A percentile compares a stretch with the other conserved stretches of the same genome.
Evolutionary conservation across 2,797 vertebrate species (phyloP).

Genomic region (Ficedula albicollis): DNA sequence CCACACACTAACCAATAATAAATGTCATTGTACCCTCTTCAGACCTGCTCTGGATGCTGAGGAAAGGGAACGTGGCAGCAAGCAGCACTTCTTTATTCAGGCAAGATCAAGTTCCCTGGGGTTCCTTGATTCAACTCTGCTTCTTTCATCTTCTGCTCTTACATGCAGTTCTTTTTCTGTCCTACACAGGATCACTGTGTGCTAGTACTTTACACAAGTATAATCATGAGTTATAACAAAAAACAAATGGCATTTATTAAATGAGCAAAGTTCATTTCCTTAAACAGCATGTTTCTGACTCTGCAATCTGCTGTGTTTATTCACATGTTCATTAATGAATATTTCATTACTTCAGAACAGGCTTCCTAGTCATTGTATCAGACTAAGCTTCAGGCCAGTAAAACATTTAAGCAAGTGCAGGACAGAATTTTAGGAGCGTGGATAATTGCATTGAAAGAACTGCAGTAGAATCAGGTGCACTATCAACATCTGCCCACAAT

Average conservation of each 20-base stretch:
- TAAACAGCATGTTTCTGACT: neutral
- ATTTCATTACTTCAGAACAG: slow-evolving; percentile 4
- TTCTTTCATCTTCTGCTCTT: neutral
- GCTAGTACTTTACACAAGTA: neutral
- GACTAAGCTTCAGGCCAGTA: neutral
- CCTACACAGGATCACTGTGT: neutral
- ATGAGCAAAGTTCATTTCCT: slow-evolving; percentile 30
- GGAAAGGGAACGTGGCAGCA: slow-evolving; percentile 1
- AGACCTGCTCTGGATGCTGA: neutral
- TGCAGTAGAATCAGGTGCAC: neutral
- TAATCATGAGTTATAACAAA: neutral
- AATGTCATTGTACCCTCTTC: neutral
- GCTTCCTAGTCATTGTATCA: neutral
- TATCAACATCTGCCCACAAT: neutral
- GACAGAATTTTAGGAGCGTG: neutral
- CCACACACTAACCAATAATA: neutral
- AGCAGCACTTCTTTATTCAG: neutral
- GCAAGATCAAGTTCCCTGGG: neutral
- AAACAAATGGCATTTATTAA: slow-evolving; percentile 16
- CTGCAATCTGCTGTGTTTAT: neutral
- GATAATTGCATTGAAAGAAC: neutral
- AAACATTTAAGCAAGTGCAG: neutral
- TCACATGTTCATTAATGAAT: slow-evolving; percentile 16
- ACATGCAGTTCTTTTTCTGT: neutral
- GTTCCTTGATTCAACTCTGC: neutral